Evolutionary conservation across 53 echinoderm and acorn worm genomes (phyloP), one percentile per base, ranked within the genome.

Genomic region (Zoroaster sp.): DNA sequence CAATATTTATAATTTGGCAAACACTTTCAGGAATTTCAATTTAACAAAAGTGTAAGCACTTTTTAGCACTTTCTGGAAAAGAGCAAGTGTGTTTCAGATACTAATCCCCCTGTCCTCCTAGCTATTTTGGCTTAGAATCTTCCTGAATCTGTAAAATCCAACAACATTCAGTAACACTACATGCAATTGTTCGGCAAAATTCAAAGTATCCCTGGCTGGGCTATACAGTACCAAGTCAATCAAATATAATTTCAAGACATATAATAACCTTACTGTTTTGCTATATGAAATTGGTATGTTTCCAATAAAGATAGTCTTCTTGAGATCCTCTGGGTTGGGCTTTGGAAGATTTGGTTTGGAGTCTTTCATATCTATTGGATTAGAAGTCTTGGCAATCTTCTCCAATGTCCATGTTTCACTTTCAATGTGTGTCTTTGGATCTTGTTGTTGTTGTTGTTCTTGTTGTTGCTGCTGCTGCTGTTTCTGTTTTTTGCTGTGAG

Each of bases 221-320:
- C n/a, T n/a, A n/a, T n/a, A n/a, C n/a, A n/a, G n/a, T n/a, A n/a
- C n/a, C n/a, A n/a, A n/a, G n/a, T n/a, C n/a, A n/a, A n/a, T n/a
- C n/a, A n/a, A 55, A 55, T 3, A 20, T 21, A 55, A 55, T n/a
- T 21, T 2, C 23, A 23, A 21, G 2, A 55, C 55, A 55, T 59
- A 25, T 28, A 37, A 86, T 23, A 41, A 35, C 5, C 70, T 75
- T 6, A 93, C 92, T 75, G 79, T 91, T 68, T 94, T 96, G 37
- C 73, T 51, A 30, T 74, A 85, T 54, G 79, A 51, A 44, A 88
- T 69, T 4, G 96, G 94, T 18, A 96, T 78, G 71, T 96, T 96
- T 52, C 96, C 96, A 15, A 96, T 92, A 90, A 96, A 96, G 11
- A 96, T 78, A 10, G 96, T 96, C 59, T 92, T 94, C 25, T 79